These are phyloP conservation scores for Lasioglossum albipes DNA, from an alignment of 1,140 invertebrate genomes.

Conservation along the genomic window DNA sequence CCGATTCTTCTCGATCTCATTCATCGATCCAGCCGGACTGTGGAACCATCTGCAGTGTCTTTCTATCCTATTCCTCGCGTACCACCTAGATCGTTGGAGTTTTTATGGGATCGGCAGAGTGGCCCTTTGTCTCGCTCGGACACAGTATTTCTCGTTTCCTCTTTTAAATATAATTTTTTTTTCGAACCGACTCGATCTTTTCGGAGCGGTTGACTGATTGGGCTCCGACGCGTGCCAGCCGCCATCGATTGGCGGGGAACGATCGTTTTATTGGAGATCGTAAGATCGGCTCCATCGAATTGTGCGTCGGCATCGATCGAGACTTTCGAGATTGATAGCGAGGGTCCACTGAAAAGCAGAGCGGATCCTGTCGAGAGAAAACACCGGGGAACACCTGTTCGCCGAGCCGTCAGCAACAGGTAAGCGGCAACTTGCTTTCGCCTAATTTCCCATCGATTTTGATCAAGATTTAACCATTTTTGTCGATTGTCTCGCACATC, in stretches of 20 bases:
- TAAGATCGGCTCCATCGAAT: neutral
- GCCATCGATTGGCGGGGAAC: neutral
- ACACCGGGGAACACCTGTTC: constrained; percentile 15
- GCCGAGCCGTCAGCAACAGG: neutral
- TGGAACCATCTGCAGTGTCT: neutral
- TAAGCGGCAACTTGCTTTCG: neutral
- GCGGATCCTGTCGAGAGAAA: neutral
- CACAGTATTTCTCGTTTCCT: no score
- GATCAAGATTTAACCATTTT: no score
- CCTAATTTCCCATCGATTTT: no score
- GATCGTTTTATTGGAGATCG: neutral
- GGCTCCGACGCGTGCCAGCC: neutral
- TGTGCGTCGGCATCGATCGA: neutral
- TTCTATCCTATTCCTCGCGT: neutral
- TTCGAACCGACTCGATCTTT: no score
- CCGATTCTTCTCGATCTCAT: neutral
- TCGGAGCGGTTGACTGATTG: no score
- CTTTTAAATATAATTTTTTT: neutral
- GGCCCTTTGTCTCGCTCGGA: no score
- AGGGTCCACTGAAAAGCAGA: neutral
- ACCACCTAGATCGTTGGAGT: neutral
- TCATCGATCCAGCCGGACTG: neutral
- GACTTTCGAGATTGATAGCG: neutral
- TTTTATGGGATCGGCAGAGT: neutral
- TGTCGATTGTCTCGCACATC: no score